Conservation (phyloP, 2,113 vertebrate genomes). For the Podarcis raffonei region DNA sequence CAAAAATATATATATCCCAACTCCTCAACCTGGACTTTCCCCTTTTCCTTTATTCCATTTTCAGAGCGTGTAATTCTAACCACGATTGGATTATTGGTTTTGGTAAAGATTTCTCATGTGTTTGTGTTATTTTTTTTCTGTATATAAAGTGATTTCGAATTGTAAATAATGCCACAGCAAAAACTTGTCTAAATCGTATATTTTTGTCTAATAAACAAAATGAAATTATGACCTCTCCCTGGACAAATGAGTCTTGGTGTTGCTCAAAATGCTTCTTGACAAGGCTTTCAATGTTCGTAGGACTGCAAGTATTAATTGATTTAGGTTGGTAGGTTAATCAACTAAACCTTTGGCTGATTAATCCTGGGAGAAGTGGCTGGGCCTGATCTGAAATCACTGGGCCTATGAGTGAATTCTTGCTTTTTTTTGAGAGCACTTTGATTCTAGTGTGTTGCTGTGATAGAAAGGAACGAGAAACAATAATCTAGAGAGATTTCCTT, state of each 20-base stretch:
- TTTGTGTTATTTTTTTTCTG: slow-evolving; percentile 88
- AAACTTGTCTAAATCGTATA: slow-evolving; percentile 99
- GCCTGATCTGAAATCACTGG: neutral
- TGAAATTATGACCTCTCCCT: slow-evolving; percentile 80
- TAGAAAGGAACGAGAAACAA: neutral
- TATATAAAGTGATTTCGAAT: slow-evolving; percentile 97
- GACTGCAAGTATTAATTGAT: neutral
- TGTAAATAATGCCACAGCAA: slow-evolving; percentile 97
- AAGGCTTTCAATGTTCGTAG: neutral
- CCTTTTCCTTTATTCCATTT: slow-evolving; percentile 84
- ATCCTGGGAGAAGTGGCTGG: neutral
- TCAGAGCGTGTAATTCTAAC: slow-evolving; percentile 79
- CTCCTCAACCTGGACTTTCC: slow-evolving; percentile 83
- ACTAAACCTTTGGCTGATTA: neutral
- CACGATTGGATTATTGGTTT: slow-evolving; percentile 78
- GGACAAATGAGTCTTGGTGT: slow-evolving; percentile 59
- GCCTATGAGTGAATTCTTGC: too few species aligned
- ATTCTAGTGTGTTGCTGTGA: neutral
- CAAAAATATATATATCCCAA: slow-evolving; percentile 71
- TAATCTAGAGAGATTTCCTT: neutral
- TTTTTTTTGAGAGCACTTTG: neutral
- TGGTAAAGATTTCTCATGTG: slow-evolving; percentile 86
- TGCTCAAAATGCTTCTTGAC: slow-evolving; percentile 6
- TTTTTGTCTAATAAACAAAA: slow-evolving; percentile 99
- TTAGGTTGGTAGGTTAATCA: neutral